Conservation (phyloP, 2,797 vertebrate genomes). For the Falco naumanni region DNA sequence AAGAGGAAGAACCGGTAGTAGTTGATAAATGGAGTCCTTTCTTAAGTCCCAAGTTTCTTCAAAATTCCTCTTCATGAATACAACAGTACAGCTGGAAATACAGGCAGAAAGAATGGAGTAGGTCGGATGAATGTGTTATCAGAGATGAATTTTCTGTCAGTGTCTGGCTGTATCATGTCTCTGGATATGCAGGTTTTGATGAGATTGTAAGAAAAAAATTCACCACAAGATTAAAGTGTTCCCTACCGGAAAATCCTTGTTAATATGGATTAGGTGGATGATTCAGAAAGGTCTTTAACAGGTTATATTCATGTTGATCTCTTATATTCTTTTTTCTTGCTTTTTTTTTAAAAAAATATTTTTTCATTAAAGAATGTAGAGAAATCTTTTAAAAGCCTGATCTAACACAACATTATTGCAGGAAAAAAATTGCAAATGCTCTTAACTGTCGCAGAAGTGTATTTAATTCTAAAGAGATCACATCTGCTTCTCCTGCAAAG, state of each 20-base stretch:
- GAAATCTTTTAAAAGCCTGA: neutral
- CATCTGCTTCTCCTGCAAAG: neutral
- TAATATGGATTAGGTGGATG: neutral
- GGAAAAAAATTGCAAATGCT: neutral
- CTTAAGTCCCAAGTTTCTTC: neutral
- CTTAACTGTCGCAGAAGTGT: neutral
- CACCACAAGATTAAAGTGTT: neutral
- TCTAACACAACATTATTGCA: neutral
- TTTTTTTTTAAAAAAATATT: neutral
- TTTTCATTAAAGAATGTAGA: neutral
- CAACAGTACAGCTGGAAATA: neutral
- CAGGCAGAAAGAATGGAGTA: neutral
- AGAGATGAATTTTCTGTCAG: neutral
- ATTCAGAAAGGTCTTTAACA: neutral
- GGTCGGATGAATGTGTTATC: neutral
- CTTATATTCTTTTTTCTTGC: neutral
- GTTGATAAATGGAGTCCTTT: neutral
- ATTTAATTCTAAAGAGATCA: neutral
- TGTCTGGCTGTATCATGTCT: neutral
- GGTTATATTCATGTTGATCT: neutral
- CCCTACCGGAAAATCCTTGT: neutral
- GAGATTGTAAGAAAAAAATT: rapidly evolving
- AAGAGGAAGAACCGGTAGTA: neutral
- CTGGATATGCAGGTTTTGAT: neutral
- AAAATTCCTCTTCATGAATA: neutral